phyloP scores from a whole-genome alignment of 2,888 invertebrate genomes.

The Brachyptera putata region DNA sequence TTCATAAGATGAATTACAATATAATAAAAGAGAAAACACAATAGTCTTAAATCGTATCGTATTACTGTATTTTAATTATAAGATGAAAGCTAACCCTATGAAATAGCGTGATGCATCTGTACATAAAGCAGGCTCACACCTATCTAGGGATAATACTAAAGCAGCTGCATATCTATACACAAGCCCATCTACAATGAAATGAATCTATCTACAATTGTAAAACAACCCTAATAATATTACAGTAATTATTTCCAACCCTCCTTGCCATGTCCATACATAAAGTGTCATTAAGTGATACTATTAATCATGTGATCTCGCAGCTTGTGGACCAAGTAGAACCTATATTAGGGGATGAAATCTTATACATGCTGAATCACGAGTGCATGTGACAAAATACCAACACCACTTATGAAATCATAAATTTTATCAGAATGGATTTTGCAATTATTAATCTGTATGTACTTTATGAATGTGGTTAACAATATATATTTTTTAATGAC shows the following conservation, averaged over 20 bases:
- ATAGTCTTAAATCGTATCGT: no score
- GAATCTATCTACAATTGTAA: not conserved
- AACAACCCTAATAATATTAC: constrained; percentile 9
- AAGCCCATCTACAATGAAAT: not conserved
- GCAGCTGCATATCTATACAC: constrained; percentile 3
- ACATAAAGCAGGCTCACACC: no score
- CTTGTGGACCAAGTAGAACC: not conserved
- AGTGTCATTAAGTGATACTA: constrained; percentile 13
- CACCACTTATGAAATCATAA: constrained; percentile 13
- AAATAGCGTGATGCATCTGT: no score
- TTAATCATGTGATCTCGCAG: constrained; percentile 12
- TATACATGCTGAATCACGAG: not conserved
- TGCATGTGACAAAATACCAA: constrained; percentile 5
- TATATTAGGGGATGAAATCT: not conserved
- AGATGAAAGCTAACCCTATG: no score
- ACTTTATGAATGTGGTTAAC: no score
- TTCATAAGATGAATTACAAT: no score
- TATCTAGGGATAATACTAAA: no score
- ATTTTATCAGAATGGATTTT: constrained; percentile 16
- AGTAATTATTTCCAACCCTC: constrained; percentile 17
- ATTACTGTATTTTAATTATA: no score
- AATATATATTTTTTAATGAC: no score
- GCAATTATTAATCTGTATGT: constrained; percentile 18
- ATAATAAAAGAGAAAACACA: no score
- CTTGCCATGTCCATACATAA: constrained; percentile 7